Conservation (phyloP, 2,797 vertebrate genomes). For the Galagoides demidoff region DNA sequence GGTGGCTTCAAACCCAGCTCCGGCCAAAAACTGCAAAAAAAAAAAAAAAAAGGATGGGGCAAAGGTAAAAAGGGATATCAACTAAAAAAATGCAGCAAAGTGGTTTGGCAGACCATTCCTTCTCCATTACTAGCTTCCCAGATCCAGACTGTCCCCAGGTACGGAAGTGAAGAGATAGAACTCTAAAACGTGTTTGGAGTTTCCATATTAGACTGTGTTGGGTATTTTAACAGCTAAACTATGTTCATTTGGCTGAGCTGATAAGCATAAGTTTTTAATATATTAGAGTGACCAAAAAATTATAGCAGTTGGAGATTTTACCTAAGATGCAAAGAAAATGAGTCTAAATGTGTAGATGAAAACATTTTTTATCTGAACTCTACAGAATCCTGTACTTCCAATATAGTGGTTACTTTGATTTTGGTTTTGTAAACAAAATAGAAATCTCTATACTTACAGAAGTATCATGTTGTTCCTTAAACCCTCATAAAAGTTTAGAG, state of each 20-base stretch:
- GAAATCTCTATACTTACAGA: neutral
- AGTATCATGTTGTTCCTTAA: neutral
- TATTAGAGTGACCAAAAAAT: neutral
- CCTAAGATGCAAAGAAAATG: neutral
- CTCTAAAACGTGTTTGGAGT: neutral
- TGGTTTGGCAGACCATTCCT: neutral
- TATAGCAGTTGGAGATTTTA: neutral
- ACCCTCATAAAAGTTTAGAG: neutral
- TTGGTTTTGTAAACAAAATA: neutral
- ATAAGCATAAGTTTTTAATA: neutral
- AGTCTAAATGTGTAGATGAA: neutral
- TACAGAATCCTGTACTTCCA: neutral
- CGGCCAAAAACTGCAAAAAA: too few species aligned
- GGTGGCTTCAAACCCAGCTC: too few species aligned
- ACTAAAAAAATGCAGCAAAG: too few species aligned
- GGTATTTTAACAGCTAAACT: neutral
- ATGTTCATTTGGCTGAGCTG: neutral
- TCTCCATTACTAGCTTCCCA: too few species aligned
- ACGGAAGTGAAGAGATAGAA: neutral
- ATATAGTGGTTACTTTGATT: neutral
- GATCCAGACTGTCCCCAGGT: neutral
- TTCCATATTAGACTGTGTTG: neutral
- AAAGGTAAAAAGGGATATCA: neutral
- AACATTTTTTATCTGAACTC: neutral
- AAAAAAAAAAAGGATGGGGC: too few species aligned